Evolutionary conservation across 2,113 vertebrate species (phyloP), one percentile per base, ranked within the genome.

Genomic region (Leucoraja erinaceus): DNA sequence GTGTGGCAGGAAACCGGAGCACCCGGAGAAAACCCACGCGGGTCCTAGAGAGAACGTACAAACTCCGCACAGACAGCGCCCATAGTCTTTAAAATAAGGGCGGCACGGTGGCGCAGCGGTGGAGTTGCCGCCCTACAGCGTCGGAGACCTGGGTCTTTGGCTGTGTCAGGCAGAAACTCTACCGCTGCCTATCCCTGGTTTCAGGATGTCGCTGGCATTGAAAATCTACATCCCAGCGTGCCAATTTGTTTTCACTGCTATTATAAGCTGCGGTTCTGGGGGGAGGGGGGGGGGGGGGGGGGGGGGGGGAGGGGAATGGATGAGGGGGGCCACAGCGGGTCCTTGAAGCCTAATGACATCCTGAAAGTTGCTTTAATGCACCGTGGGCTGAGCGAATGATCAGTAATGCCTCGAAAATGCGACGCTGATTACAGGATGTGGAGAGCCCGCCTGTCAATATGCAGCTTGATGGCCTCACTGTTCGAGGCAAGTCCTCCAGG

Each of bases 391-490:
- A 28, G 14, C 14, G 61, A 86, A 61, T 14, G n/a, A 12, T 10
- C n/a, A n/a, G 56, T 86, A 59, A 86, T 86, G 83, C n/a, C 16
- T 86, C n/a, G 16, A 86, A 47, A 72, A n/a, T 86, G 83, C 25
- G 25, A 12, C 5, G 28, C 56, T 86, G 83, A 86, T 86, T 86
- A n/a, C 56, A 59, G 83, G 83, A 86, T 28, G 12, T 61, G 4
- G 70, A 70, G 18, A 8, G 11, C 12, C 16, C 18, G 70, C 5
- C 70, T 72, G 70, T 72, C 18, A 86, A 63, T 28, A 22, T 63
- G 83, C 14, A 63, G 12, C 83, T 66, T n/a, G 28, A 88, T 88
- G 61, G 83, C 25, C 83, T 86, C 14, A 88, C 63, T 31, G 63
- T 63, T 8, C 8, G 63, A 88, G 83, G 59, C 16, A n/a, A n/a